phyloP scores from a whole-genome alignment of 1,140 invertebrate genomes.

The Physella acuta region DNA sequence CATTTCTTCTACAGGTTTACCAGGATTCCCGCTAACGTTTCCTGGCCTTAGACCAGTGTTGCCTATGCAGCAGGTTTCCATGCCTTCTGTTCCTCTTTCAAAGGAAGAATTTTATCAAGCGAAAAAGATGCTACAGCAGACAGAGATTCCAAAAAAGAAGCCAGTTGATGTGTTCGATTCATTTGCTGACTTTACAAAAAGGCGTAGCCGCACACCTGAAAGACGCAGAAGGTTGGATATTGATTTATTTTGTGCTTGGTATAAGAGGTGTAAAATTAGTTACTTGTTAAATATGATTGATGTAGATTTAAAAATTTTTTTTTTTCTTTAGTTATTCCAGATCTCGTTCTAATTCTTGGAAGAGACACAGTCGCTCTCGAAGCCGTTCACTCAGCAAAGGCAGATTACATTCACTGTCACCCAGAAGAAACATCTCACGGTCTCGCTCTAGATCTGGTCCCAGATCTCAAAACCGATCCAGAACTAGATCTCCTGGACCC shows the following conservation, averaged over 20 bases:
- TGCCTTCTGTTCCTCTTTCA: constrained; percentile 7
- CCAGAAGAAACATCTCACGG: background rate
- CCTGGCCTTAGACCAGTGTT: background rate
- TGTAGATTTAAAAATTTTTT: background rate
- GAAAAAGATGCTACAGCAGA: constrained; percentile 1
- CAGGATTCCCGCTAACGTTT: background rate
- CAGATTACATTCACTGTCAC: background rate
- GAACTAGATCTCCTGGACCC: constrained; percentile 10
- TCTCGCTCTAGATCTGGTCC: constrained; percentile 14
- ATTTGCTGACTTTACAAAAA: constrained; percentile 20
- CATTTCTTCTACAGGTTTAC: too few species aligned
- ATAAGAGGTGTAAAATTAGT: background rate
- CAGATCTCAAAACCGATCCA: background rate
- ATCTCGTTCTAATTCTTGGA: constrained; percentile 16
- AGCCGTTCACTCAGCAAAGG: constrained; percentile 10
- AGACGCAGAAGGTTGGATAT: constrained; percentile 15
- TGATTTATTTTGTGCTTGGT: background rate
- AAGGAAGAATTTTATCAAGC: constrained; percentile 16
- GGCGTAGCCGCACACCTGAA: background rate
- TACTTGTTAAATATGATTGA: background rate
- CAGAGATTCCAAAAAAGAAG: constrained; percentile 11
- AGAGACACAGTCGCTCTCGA: constrained; percentile 6
- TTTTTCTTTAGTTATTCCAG: constrained; percentile 12
- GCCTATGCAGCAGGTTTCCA: background rate
- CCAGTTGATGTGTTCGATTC: constrained; percentile 22